Evolutionary conservation across 2,888 invertebrate genomes (phyloP).

Genomic region (Habrosyne pyritoides): DNA sequence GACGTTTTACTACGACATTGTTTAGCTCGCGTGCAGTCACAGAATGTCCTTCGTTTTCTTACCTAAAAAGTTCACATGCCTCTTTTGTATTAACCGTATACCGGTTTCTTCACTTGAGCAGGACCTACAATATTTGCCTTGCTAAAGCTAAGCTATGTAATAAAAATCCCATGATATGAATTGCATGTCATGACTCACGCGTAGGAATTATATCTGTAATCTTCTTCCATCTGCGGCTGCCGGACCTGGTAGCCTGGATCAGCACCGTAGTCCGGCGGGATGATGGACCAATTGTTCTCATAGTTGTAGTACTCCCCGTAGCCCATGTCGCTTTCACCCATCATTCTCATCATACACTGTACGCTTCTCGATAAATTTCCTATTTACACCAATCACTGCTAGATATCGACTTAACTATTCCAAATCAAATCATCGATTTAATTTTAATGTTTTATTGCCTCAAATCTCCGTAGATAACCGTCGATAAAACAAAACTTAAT

Average conservation of each 20-base stretch:
- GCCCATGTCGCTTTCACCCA: slow-evolving; percentile 80
- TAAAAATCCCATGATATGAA: neutral
- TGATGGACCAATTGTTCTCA: slow-evolving; percentile 87
- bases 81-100: slow-evolving; percentile 17
- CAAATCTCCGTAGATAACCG: slow-evolving; percentile 49
- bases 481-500: slow-evolving; percentile 34
- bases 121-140: slow-evolving; percentile 18
- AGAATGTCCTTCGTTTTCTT: slow-evolving; percentile 36
- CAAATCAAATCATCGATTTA: slow-evolving; percentile 17
- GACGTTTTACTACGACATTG: slow-evolving; percentile 43
- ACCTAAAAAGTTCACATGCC: slow-evolving; percentile 22
- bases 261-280: slow-evolving; percentile 87
- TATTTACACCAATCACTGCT: slow-evolving; percentile 22
- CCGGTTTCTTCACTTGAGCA: neutral
- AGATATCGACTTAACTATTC: slow-evolving; percentile 9
- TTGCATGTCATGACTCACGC: slow-evolving; percentile 75
- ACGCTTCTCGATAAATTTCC: slow-evolving; percentile 21
- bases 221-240: slow-evolving; percentile 83
- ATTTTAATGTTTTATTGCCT: slow-evolving; percentile 36
- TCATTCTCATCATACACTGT: slow-evolving; percentile 80
- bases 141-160: neutral
- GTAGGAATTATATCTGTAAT: slow-evolving; percentile 85
- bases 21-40: slow-evolving; percentile 41
- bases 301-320: slow-evolving; percentile 83
- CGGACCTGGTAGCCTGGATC: slow-evolving; percentile 70